These are phyloP conservation scores for Melangyna quadrimaculata DNA, from an alignment of 2,888 invertebrate species.

Conservation along the genomic window DNA sequence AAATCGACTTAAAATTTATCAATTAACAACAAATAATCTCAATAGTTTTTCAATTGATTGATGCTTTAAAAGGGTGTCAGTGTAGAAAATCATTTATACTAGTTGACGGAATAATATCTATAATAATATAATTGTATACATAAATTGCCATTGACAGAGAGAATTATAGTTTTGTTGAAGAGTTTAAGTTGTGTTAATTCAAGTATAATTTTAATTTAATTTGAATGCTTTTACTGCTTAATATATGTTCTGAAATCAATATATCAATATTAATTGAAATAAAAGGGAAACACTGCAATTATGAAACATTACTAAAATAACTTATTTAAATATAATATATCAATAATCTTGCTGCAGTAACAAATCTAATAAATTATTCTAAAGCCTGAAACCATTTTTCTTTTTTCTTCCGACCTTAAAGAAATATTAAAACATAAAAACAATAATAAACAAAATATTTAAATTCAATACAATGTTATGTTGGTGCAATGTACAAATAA, in stretches of 20 bases:
- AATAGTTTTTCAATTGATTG: no score
- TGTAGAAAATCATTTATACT: no score
- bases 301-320: neutral
- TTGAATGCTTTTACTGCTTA: neutral
- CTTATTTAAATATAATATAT: neutral
- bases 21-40: no score
- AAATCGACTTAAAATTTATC: no score
- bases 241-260: neutral
- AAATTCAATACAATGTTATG: slow-evolving; percentile 36
- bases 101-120: no score
- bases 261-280: neutral
- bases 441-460: neutral
- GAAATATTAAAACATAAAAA: neutral
- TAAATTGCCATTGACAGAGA: no score
- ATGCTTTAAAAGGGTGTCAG: no score
- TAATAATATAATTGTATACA: no score
- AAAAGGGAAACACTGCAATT: neutral
- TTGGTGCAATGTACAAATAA: slow-evolving; percentile 65
- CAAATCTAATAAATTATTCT: neutral
- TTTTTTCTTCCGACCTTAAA: neutral
- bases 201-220: neutral
- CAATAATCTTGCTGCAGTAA: neutral
- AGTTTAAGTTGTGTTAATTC: no score
- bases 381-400: neutral
- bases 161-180: no score